These are phyloP conservation scores for Subanguina moxae DNA, from an alignment of 1,140 invertebrate genomes.

Conservation along the genomic window DNA sequence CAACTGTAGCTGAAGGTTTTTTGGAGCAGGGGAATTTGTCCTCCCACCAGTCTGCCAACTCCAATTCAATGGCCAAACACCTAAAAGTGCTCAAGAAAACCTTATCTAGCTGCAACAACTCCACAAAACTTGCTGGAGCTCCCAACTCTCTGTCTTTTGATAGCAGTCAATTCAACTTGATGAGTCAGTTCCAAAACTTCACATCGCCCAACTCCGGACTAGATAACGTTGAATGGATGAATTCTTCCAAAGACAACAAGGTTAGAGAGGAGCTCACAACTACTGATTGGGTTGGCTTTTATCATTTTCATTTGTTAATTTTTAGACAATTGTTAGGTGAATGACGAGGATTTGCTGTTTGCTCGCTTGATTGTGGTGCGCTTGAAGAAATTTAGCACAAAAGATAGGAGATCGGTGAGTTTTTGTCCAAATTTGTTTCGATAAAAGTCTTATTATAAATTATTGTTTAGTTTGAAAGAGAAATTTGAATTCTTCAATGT, in stretches of 20 bases:
- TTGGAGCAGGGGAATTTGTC: background rate
- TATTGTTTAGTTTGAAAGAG: too few relatives aligned
- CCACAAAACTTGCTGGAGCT: background rate
- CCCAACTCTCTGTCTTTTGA: background rate
- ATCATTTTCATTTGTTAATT: too few relatives aligned
- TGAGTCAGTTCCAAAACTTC: background rate
- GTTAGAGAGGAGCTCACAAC: conserved; percentile 2
- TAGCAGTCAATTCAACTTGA: background rate
- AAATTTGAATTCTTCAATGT: too few relatives aligned
- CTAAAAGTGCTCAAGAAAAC: background rate
- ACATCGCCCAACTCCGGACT: background rate
- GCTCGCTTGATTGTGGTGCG: conserved; percentile 50
- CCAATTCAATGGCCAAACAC: background rate
- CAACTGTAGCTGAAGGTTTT: background rate
- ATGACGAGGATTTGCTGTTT: conserved; percentile 47
- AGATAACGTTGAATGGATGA: background rate
- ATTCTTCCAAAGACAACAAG: background rate
- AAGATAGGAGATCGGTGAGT: conserved; percentile 40
- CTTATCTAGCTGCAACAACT: background rate
- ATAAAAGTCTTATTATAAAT: too few relatives aligned
- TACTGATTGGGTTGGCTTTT: background rate
- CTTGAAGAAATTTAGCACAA: conserved; percentile 43
- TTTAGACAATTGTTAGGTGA: conserved; percentile 9
- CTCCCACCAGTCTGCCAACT: background rate
- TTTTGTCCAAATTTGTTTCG: background rate